Evolutionary conservation across 2,113 vertebrate species (phyloP).

Genomic region (Neolamprologus longior): DNA sequence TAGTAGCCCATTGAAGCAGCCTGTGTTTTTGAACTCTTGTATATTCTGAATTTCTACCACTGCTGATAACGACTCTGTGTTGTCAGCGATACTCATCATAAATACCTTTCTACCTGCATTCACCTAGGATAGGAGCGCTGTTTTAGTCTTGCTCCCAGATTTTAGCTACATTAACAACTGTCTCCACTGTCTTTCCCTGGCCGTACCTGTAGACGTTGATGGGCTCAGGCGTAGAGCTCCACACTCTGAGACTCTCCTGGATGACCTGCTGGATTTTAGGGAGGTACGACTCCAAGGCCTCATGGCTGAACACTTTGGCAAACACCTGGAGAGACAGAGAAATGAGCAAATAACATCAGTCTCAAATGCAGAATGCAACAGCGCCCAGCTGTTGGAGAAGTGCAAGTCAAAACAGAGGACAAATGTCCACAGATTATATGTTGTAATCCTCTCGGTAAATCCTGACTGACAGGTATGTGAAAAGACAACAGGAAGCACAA

Average conservation of each 20-base stretch:
- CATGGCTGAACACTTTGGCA: constrained; percentile 96
- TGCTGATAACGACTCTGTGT: neutral
- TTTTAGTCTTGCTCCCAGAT: neutral
- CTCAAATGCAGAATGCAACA: neutral
- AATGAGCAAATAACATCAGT: neutral
- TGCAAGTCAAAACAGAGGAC: neutral
- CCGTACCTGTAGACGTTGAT: constrained; percentile 85
- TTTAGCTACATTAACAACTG: neutral
- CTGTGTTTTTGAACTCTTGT: neutral
- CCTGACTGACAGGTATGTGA: neutral
- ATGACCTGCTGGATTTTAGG: constrained; percentile 97
- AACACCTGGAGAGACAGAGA: constrained; percentile 75
- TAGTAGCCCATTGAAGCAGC: neutral
- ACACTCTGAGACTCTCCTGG: constrained; percentile 88
- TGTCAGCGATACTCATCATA: neutral
- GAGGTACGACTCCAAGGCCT: constrained; percentile 91
- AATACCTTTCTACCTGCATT: neutral
- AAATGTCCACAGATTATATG: neutral
- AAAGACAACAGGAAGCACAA: neutral
- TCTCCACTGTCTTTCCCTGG: neutral
- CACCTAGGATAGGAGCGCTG: neutral
- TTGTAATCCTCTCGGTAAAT: neutral
- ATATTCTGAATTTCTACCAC: neutral
- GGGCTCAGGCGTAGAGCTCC: constrained; percentile 88
- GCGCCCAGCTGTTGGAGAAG: neutral